phyloP scores from a whole-genome alignment of 2,888 invertebrate species.

The Dynastes grantii region DNA sequence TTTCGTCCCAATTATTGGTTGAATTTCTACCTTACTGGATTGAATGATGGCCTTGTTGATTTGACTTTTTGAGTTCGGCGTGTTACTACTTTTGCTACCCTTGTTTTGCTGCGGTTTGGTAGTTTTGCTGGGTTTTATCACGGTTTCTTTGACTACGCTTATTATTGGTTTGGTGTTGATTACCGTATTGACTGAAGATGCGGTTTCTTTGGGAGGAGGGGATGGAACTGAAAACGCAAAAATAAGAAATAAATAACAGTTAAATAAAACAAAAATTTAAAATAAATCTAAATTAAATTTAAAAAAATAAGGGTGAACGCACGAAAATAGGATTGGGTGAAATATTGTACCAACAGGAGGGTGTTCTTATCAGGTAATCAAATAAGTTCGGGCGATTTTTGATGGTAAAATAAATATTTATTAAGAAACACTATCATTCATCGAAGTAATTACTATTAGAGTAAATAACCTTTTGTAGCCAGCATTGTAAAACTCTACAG shows the following conservation, averaged over 20 bases:
- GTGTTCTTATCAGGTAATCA: no score
- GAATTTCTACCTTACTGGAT: slow-evolving; percentile 75
- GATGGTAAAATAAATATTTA: no score
- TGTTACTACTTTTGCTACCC: slow-evolving; percentile 65
- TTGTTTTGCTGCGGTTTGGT: slow-evolving; percentile 70
- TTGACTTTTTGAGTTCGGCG: slow-evolving; percentile 60
- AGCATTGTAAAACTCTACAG: no score
- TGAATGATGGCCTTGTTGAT: slow-evolving; percentile 57
- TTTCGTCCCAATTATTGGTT: slow-evolving; percentile 71
- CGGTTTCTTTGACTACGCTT: slow-evolving; percentile 56
- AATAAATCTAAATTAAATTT: not conserved
- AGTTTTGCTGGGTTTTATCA: slow-evolving; percentile 71
- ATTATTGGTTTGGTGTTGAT: slow-evolving; percentile 66
- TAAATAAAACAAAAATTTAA: not conserved
- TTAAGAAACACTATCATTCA: no score
- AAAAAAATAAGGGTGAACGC: no score
- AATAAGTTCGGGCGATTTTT: no score
- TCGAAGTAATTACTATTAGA: no score
- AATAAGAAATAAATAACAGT: slow-evolving; percentile 33
- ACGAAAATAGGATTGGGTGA: no score
- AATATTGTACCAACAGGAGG: no score
- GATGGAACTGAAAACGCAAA: slow-evolving; percentile 53
- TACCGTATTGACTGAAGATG: slow-evolving; percentile 63
- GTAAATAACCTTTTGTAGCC: no score
- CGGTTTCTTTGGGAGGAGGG: slow-evolving; percentile 54